Evolutionary conservation across 1,140 invertebrate genomes (phyloP).

Genomic region (Drosophila parvula): DNA sequence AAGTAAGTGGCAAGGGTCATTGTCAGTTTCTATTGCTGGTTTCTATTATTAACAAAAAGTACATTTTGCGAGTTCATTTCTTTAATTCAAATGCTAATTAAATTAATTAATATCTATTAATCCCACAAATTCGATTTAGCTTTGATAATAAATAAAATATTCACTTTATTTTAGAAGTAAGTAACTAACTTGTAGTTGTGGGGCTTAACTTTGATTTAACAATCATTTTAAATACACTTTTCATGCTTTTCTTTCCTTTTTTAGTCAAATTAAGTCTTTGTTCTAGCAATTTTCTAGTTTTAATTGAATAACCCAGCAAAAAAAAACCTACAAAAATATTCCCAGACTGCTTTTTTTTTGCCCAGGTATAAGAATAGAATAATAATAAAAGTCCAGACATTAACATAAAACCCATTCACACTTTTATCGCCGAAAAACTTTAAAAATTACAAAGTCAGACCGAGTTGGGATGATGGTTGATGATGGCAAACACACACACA

Average conservation of each 20-base stretch:
- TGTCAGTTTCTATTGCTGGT: not conserved
- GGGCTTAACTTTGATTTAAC: no score
- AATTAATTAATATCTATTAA: no score
- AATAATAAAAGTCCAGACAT: constrained; percentile 19
- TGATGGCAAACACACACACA: constrained; percentile 5
- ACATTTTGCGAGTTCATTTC: no score
- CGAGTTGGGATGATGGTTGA: not conserved
- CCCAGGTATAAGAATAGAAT: not conserved
- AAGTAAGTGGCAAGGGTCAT: not conserved
- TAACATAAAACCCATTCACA: constrained; percentile 20
- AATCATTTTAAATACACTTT: not conserved
- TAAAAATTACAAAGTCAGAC: constrained; percentile 52
- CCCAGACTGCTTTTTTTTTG: not conserved
- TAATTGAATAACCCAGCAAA: not conserved
- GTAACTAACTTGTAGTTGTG: no score
- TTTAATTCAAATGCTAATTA: not conserved
- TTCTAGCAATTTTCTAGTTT: not conserved
- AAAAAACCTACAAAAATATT: not conserved
- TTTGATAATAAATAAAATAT: no score
- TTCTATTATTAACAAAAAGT: not conserved
- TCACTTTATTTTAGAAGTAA: no score
- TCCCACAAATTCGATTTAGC: no score
- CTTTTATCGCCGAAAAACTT: constrained; percentile 20
- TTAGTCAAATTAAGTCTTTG: no score
- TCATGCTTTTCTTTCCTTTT: not conserved